Percentiles rank a stretch among this genome's conserved stretches.
These are phyloP conservation scores for Sarcoramphus papa DNA, from an alignment of 2,797 vertebrate species.

Conservation along the genomic window DNA sequence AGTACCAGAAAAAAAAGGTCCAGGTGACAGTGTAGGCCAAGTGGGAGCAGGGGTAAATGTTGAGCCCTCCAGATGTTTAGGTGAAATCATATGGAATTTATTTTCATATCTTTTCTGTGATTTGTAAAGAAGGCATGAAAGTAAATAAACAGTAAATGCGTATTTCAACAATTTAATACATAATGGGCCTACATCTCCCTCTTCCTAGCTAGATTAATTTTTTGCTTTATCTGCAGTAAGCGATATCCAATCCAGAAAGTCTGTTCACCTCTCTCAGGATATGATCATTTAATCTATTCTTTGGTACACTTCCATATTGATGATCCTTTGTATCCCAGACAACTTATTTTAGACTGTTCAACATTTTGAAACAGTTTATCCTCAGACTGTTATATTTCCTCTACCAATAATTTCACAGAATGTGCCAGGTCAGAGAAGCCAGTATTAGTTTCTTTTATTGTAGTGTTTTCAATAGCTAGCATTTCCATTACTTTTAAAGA, in stretches of 20 bases:
- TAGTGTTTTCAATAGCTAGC: neutral
- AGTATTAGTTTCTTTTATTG: neutral
- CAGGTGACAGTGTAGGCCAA: neutral
- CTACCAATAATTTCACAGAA: neutral
- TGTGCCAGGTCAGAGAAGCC: neutral
- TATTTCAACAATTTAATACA: neutral
- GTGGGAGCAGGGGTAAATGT: neutral
- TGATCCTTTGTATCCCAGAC: neutral
- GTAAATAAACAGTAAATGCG: neutral
- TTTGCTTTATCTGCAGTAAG: neutral
- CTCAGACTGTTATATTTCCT: neutral
- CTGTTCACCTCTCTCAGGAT: neutral
- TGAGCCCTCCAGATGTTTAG: neutral
- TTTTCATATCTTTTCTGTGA: neutral
- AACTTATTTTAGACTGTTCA: neutral
- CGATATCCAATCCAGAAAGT: neutral
- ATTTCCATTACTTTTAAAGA: neutral
- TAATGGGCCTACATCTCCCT: neutral
- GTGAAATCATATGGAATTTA: neutral
- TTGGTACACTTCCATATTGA: neutral
- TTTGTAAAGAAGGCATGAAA: neutral
- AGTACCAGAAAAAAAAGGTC: neutral
- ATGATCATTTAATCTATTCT: neutral
- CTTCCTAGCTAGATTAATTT: neutral
- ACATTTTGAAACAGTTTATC: neutral